Conservation (phyloP, 2,888 invertebrate genomes). For the Suillia variegata region DNA sequence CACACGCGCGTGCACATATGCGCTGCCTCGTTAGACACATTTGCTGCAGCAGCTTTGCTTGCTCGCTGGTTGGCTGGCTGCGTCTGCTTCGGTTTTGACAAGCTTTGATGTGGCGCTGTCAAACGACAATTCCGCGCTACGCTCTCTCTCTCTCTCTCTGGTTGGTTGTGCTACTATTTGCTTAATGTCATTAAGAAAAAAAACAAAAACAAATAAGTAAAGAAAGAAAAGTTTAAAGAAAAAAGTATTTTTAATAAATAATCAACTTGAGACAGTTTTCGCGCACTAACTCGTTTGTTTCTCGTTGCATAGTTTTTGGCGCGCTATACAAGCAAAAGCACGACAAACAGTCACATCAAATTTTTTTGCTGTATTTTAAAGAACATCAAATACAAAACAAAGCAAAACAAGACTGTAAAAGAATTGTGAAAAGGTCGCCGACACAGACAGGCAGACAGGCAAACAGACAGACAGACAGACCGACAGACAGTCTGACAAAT, state of each 20-base stretch:
- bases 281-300: background rate
- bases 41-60: too few relatives aligned
- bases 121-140: background rate
- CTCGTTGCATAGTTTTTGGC: background rate
- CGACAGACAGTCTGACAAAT: too few relatives aligned
- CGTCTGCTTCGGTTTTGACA: too few relatives aligned
- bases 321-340: background rate
- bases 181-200: background rate
- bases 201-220: too few relatives aligned
- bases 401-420: too few relatives aligned
- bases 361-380: too few relatives aligned
- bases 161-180: background rate
- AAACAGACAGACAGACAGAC: background rate
- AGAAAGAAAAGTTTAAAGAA: too few relatives aligned
- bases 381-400: too few relatives aligned
- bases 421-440: background rate
- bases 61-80: too few relatives aligned
- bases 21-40: too few relatives aligned
- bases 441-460: background rate
- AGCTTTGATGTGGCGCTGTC: background rate
- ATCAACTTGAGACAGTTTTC: background rate
- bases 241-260: conserved; percentile 6
- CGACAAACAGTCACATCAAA: too few relatives aligned
- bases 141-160: background rate
- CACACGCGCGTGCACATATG: too few relatives aligned